Conservation (phyloP, 2,797 vertebrate species). For the Accipiter badius region DNA sequence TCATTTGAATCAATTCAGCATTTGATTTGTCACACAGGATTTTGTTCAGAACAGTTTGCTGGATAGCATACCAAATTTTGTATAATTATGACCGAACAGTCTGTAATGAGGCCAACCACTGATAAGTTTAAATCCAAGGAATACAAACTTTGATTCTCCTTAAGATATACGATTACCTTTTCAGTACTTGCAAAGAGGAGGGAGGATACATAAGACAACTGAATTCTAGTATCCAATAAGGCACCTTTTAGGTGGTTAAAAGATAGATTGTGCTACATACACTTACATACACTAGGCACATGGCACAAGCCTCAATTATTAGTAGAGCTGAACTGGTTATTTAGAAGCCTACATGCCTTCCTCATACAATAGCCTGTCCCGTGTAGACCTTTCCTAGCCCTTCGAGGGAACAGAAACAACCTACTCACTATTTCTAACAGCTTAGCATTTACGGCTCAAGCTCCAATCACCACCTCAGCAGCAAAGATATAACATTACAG, state of each 20-base stretch:
- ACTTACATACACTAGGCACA: not conserved
- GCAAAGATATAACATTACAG: not conserved
- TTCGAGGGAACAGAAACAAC: not conserved
- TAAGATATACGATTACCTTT: fast-evolving
- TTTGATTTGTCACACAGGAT: not conserved
- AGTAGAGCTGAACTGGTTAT: not conserved
- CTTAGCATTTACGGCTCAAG: not conserved
- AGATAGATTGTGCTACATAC: not conserved
- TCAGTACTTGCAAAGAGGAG: not conserved
- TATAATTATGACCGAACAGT: not conserved
- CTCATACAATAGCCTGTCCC: not conserved
- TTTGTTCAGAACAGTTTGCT: not conserved
- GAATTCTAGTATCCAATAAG: not conserved
- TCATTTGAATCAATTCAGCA: not conserved
- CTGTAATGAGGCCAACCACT: not conserved
- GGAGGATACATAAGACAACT: not conserved
- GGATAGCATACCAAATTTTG: not conserved
- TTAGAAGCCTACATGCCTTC: not conserved
- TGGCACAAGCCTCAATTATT: not conserved
- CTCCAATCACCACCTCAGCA: not conserved
- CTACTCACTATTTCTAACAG: not conserved
- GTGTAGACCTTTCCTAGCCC: not conserved
- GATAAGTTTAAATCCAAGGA: not conserved
- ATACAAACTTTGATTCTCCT: not conserved
- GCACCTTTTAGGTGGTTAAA: not conserved